A percentile compares a stretch with the other conserved stretches of the same genome.
These are phyloP conservation scores for Spilogale gracilis DNA, from an alignment of 2,113 vertebrate genomes.

Conservation along the genomic window DNA sequence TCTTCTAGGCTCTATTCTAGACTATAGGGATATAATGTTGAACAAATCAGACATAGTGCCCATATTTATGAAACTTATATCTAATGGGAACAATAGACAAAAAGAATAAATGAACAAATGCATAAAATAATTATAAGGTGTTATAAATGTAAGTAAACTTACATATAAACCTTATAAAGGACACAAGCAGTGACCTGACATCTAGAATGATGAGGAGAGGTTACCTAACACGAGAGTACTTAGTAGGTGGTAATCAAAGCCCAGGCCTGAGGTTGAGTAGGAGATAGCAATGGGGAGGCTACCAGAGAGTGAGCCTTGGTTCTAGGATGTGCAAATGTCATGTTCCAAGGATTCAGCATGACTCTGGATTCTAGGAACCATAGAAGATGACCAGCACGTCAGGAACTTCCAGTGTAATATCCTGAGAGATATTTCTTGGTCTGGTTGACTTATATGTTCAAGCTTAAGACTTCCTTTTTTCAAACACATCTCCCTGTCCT, in stretches of 20 bases:
- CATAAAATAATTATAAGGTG: background rate
- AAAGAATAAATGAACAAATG: background rate
- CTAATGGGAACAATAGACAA: background rate
- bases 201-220: background rate
- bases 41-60: background rate
- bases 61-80: background rate
- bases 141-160: background rate
- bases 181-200: background rate
- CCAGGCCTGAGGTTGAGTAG: background rate
- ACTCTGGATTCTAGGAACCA: background rate
- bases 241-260: background rate
- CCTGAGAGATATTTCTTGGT: background rate
- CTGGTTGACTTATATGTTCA: background rate
- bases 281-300: background rate
- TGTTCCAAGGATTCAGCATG: background rate
- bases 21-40: background rate
- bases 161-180: background rate
- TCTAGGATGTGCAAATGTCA: background rate
- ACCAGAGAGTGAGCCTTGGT: background rate
- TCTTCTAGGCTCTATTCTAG: slow-evolving; percentile 6
- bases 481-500: background rate
- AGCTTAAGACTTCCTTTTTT: background rate
- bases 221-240: background rate
- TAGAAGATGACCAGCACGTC: background rate
- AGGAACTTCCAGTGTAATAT: background rate